These are phyloP conservation scores for Ceratosolen fusciceps DNA, from an alignment of 1,140 invertebrate genomes.

Conservation along the genomic window DNA sequence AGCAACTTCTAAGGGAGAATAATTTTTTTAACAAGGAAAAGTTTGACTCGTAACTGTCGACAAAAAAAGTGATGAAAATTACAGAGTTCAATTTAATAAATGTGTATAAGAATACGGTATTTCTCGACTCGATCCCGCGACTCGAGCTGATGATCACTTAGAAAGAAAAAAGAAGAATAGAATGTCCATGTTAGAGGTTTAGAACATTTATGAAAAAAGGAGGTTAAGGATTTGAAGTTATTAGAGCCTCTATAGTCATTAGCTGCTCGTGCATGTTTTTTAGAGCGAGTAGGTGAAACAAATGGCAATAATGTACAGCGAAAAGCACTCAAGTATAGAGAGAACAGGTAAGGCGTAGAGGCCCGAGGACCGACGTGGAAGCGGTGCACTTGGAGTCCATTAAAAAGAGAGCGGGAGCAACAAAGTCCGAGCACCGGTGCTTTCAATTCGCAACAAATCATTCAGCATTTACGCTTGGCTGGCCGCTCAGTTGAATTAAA, in stretches of 20 bases:
- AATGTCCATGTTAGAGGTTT: too few species aligned
- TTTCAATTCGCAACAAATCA: conserved; percentile 67
- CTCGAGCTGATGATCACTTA: too few species aligned
- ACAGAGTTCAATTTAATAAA: not conserved
- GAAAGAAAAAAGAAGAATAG: too few species aligned
- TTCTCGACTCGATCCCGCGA: too few species aligned
- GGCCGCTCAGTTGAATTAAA: conserved; percentile 65
- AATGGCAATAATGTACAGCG: not conserved
- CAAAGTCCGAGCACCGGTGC: conserved; percentile 22
- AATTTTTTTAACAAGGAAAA: not conserved
- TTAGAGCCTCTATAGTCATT: too few species aligned
- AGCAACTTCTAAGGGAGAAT: not conserved
- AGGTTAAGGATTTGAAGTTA: too few species aligned
- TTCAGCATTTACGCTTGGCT: conserved; percentile 60
- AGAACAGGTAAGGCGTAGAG: not conserved
- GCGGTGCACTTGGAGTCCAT: not conserved
- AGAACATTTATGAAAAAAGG: too few species aligned
- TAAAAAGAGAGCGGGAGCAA: not conserved
- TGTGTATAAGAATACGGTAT: too few species aligned
- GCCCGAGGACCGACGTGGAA: not conserved
- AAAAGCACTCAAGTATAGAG: not conserved
- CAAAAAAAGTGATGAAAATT: not conserved
- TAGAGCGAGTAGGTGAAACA: too few species aligned
- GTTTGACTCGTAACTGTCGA: not conserved
- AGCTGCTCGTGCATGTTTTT: too few species aligned